Evolutionary conservation across 2,797 vertebrate genomes (phyloP).

Genomic region (Percopsis omiscomaycus): DNA sequence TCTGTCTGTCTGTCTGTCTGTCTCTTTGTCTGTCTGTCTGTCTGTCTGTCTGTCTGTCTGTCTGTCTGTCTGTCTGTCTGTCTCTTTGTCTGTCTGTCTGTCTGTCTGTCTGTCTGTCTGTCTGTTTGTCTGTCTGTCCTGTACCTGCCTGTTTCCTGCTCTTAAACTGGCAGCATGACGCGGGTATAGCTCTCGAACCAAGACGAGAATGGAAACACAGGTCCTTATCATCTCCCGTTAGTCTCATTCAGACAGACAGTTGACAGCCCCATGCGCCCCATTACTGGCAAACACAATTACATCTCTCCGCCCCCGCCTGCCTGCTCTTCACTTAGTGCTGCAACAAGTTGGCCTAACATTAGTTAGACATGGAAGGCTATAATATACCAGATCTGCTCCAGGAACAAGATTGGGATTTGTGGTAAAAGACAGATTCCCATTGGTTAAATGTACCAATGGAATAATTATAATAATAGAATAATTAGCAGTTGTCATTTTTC

Average conservation of each 20-base stretch:
- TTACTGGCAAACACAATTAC: constrained; percentile 77
- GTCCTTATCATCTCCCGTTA: constrained; percentile 70
- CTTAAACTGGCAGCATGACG: constrained; percentile 48
- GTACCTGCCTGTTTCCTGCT: constrained; percentile 43
- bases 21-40: not conserved
- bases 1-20: constrained; percentile 10
- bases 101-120: constrained; percentile 13
- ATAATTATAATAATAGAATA: too few relatives aligned
- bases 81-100: too few relatives aligned
- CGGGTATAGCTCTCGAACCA: constrained; percentile 34
- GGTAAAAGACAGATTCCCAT: too few relatives aligned
- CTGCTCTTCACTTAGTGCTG: constrained; percentile 48
- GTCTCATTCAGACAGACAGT: constrained; percentile 66
- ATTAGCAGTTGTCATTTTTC: too few relatives aligned
- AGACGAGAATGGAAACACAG: constrained; percentile 61
- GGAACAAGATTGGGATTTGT: too few relatives aligned
- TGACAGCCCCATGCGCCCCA: constrained; percentile 65
- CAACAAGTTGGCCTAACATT: constrained; percentile 32
- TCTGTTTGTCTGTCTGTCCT: too few relatives aligned
- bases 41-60: too few relatives aligned
- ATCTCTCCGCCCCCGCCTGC: constrained; percentile 53
- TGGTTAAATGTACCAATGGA: too few relatives aligned
- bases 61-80: constrained; percentile 13
- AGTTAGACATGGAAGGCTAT: not conserved
- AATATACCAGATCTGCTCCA: too few relatives aligned